phyloP scores from a whole-genome alignment of 1,140 invertebrate genomes.

The Lutraria rhynchaena region DNA sequence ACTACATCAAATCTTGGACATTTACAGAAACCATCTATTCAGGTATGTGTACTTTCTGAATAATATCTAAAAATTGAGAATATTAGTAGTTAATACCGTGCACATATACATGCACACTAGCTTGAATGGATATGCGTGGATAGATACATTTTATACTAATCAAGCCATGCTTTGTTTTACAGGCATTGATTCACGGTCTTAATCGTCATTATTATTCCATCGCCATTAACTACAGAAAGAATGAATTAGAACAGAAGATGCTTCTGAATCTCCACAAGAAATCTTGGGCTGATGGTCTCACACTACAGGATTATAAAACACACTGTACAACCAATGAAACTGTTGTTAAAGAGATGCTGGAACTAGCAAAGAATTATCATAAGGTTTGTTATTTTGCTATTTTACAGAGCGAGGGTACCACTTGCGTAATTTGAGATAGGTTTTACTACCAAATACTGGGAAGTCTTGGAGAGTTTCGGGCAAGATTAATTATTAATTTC shows the following conservation, averaged over 20 bases:
- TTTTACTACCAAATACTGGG: too few species aligned
- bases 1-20: constrained; percentile 99
- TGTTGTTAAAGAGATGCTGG: constrained; percentile 97
- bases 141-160: too few species aligned
- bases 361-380: constrained; percentile 99
- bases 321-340: constrained; percentile 94
- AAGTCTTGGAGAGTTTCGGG: too few species aligned
- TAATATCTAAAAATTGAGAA: too few species aligned
- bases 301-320: constrained; percentile 95
- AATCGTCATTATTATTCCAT: constrained; percentile 99
- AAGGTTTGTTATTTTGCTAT: constrained; percentile 91
- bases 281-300: constrained; percentile 99
- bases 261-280: constrained; percentile 99
- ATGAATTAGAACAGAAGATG: constrained; percentile 99
- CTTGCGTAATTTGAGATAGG: too few species aligned
- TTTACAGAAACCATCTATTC: constrained; percentile 99
- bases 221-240: constrained; percentile 99
- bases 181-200: constrained; percentile 99
- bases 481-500: too few species aligned
- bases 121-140: too few species aligned
- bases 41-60: constrained; percentile 82
- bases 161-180: constrained; percentile 67
- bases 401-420: too few species aligned
- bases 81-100: too few species aligned
- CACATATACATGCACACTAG: too few species aligned